Base-by-base conservation (phyloP, 1,140 invertebrate genomes). In the Sminthurinus signatus region DNA sequence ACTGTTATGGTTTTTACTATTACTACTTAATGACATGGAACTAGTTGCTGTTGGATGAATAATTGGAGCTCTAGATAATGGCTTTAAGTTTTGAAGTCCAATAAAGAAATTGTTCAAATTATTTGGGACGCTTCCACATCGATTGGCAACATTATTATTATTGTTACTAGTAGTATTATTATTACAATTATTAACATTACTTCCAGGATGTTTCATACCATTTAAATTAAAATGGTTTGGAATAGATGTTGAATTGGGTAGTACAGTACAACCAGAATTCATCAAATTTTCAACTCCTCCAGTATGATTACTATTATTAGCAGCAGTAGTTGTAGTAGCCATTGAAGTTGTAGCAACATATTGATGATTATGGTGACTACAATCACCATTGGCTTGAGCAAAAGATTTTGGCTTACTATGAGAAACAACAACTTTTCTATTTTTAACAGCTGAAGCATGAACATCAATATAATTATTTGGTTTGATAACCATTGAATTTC, bases 391-490 rank as follows among this genome's bases (percentile, higher is more conserved):
- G 28, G 58, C 23, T 36, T 58, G 43, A 52, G 42, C n/a, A 28
- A 25, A 23, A 36, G 15, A 25, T 27, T 51, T 42, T 65, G 60
- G 44, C 62, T 65, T 44, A n/a, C 32, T 55, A n/a, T 55, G 54
- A 8, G 32, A 36, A 15, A 36, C 32, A 12, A 54, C 57, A 31
- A 48, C 25, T 29, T 32, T 54, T 60, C 64, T 69, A 52, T 65
- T 68, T 44, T 70, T 68, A 42, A 65, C 59, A 63, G 83, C 77
- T 43, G 81, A 82, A 3, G 84, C 82, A 60, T 82, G 80, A 3
- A 86, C 82, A 71, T 86, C 85, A 58, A 86, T 71, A 65, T 86
- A 86, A 74, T 86, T 86, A 71, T 85, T 85, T 23, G 82, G 81
- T 0, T 82, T 80, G 0, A 86, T 83, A 1, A 86, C 80, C 23